Percentiles rank a stretch among this genome's conserved stretches.
phyloP scores from a whole-genome alignment of 2,797 vertebrate genomes.

The Fistularia tabacaria region DNA sequence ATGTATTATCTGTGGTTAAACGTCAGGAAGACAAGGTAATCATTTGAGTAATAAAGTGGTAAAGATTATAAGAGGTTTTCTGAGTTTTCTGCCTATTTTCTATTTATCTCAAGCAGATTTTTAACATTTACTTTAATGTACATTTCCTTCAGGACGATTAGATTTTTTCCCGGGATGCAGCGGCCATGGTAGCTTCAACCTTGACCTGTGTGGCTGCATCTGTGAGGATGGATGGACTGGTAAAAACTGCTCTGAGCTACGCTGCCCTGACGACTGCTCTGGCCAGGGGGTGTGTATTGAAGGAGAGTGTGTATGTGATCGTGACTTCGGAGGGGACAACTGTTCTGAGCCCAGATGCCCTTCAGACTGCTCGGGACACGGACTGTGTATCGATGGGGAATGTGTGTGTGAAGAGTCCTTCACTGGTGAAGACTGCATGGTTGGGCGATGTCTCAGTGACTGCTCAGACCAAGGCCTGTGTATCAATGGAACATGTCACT shows the following conservation, averaged over 20 bases:
- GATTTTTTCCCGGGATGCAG: constrained; percentile 90
- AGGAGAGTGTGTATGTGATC: constrained; percentile 91
- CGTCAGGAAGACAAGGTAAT: no score
- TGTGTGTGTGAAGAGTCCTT: constrained; percentile 93
- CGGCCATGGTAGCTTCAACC: constrained; percentile 92
- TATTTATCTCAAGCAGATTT: not conserved
- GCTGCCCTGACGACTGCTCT: constrained; percentile 89
- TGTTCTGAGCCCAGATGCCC: constrained; percentile 90
- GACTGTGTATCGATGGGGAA: constrained; percentile 90
- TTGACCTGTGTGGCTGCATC: constrained; percentile 90
- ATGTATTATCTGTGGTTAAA: no score
- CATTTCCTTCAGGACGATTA: constrained; percentile 76
- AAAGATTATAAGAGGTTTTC: no score
- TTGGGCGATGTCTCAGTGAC: constrained; percentile 86
- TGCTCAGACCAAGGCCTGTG: constrained; percentile 90
- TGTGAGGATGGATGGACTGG: constrained; percentile 93
- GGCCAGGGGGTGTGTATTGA: constrained; percentile 88
- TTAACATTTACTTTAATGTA: not conserved
- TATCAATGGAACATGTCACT: constrained; percentile 87
- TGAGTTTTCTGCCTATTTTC: no score
- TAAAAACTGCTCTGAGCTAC: constrained; percentile 92
- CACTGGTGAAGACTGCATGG: constrained; percentile 85
- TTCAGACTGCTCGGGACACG: constrained; percentile 85
- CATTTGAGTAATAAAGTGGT: no score
- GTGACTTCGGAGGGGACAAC: constrained; percentile 88